Base-by-base conservation (phyloP, 2,888 invertebrate genomes). In the Megastigmus dorsalis region DNA sequence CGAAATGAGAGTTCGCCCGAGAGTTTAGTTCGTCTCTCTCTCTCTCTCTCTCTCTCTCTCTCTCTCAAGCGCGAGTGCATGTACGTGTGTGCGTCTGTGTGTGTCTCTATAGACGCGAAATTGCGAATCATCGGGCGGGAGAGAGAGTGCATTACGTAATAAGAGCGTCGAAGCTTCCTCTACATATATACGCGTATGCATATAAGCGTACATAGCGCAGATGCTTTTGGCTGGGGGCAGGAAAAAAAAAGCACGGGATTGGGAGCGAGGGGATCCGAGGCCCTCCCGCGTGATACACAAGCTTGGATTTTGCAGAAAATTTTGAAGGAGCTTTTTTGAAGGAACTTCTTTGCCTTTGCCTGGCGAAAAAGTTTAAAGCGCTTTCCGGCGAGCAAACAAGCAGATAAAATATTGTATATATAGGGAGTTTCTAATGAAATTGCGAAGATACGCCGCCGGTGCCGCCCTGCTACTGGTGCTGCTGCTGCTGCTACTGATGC, bases 61-160 rank as follows among this genome's bases (percentile, higher is more conserved):
- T n/a, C n/a, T n/a, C n/a, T n/a, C n/a, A n/a, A n/a, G n/a, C n/a
- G n/a, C n/a, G n/a, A n/a, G n/a, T n/a, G n/a, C n/a, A n/a, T n/a
- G n/a, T n/a, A n/a, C 48, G 13, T 41, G 13, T 50, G 18, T 36
- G 28, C 41, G 43, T 26, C 6, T 6, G n/a, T 55, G 26, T 55
- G n/a, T n/a, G 57, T 10, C 18, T 30, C 41, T 6, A 36, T 6
- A 41, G 43, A 55, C 41, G 30, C 48, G 50, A 62, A 69, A 74
- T 76, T 69, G 67, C 76, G 75, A 63, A 73, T 74, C 74, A 74
- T 76, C 65, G 74, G 30, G 50, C 20, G 60, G 41, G n/a, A n/a
- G n/a, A n/a, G n/a, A 48, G 65, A 77, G 77, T 77, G 77, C 75
- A 75, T 77, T 77, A 72, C 77, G 75, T 77, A 75, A 75, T 72